Evolutionary conservation across 2,888 invertebrate species (phyloP), one percentile per base, ranked within the genome.

Genomic region (Aromia moschata): DNA sequence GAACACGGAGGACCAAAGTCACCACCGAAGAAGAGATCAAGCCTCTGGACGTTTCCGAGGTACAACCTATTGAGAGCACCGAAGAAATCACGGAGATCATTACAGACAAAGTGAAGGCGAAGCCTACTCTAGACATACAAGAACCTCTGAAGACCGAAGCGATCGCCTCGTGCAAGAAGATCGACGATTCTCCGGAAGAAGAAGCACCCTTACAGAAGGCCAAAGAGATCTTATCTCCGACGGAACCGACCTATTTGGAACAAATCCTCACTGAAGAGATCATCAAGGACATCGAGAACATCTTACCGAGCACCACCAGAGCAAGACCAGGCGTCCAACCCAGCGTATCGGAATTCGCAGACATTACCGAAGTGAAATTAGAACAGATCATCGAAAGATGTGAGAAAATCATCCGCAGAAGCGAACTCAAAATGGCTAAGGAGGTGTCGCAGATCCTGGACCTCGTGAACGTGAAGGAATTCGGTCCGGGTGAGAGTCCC

Each of bases 401-500:
- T 54, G 83, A 84, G 68, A 85, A 83, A 49, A 82, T 86, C 40
- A 79, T 84, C 18, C 82, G 81, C 67, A 81, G 80, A 70, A 84
- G 85, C 60, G 85, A 87, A 70, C 81, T 84, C 16, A 84, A 85
- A 72, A 85, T 87, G 75, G 89, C 89, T 10, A 86, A 87, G 56
- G 91, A 93, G 81, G 89, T 93, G 11, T 88, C 90, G 62, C 88
- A 91, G 76, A 82, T 91, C 18, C 83, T 94, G 66, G 88, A 91
- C 69, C 84, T 88, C 9, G 85, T 93, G 14, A 88, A 89, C 68
- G 90, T 88, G 1, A 88, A 88, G 73, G 91, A 92, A 70, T 93
- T 93, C 75, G 92, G 92, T 0, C 87, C 90, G 3, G 93, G 92
- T 7, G 90, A 92, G 81, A 86, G 86, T 16, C 91, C 93, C 1